phyloP scores from a whole-genome alignment of 2,797 vertebrate species.

The Vireo griseus region DNA sequence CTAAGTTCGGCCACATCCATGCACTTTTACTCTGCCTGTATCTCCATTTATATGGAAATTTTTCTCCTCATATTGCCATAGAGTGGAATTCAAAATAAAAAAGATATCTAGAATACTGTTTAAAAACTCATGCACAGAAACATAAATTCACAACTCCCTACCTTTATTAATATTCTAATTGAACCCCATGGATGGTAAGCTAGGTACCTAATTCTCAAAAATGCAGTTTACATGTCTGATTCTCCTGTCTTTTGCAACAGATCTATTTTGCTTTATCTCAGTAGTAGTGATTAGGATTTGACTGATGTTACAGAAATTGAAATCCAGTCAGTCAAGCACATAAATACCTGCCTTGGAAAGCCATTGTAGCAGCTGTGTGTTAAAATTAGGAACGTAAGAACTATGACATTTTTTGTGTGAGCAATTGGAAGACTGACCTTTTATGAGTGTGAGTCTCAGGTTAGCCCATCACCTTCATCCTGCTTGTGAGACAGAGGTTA shows the following conservation, averaged over 20 bases:
- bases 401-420: background rate
- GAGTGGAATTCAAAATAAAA: background rate
- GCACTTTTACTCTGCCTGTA: background rate
- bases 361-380: background rate
- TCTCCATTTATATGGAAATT: background rate
- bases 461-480: background rate
- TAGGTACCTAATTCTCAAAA: background rate
- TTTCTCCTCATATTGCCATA: background rate
- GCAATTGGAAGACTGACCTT: conserved; percentile 6
- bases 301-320: background rate
- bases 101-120: background rate
- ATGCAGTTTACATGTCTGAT: background rate
- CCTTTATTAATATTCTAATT: background rate
- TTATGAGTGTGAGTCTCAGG: background rate
- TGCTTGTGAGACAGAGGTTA: background rate
- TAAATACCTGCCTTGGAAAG: background rate
- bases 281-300: background rate
- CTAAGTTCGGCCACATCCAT: background rate
- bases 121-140: background rate
- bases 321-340: background rate
- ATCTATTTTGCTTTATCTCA: background rate
- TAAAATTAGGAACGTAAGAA: background rate
- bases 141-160: background rate
- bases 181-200: background rate
- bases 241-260: background rate